Conservation (phyloP, 2,888 invertebrate genomes). For the Neoscelio sp. region DNA sequence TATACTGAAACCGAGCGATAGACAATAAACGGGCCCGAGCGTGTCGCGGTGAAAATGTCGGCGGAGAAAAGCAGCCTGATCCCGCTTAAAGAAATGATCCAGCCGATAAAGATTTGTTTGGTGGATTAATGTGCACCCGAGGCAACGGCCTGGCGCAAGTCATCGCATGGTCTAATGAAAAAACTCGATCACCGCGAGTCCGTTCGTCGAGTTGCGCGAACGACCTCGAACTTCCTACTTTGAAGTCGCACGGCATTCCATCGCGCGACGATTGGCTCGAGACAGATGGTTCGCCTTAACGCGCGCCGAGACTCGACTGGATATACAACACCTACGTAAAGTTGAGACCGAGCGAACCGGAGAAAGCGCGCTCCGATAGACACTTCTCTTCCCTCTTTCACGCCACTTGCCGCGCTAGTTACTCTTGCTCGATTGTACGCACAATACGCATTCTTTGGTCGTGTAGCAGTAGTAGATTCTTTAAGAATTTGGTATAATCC, state of each 20-base stretch:
- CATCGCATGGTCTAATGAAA: slow-evolving; percentile 39
- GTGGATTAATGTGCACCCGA: slow-evolving; percentile 26
- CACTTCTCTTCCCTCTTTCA: slow-evolving; percentile 34
- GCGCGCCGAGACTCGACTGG: slow-evolving; percentile 30
- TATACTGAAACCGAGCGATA: slow-evolving; percentile 16
- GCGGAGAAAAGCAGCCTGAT: slow-evolving; percentile 29
- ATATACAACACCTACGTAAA: slow-evolving; percentile 47
- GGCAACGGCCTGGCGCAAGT: slow-evolving; percentile 15
- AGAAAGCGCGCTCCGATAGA: slow-evolving; percentile 44
- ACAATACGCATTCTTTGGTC: neutral
- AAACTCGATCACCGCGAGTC: slow-evolving; percentile 56
- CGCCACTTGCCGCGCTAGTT: slow-evolving; percentile 17
- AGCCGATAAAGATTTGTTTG: slow-evolving; percentile 21
- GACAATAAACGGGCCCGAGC: neutral
- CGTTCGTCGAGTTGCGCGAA: slow-evolving; percentile 45
- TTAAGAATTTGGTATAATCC: too few species aligned
- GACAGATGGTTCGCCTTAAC: slow-evolving; percentile 52
- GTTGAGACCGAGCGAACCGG: slow-evolving; percentile 33
- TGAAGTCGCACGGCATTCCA: slow-evolving; percentile 58
- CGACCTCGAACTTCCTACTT: slow-evolving; percentile 69
- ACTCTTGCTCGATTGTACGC: neutral
- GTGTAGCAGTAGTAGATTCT: too few species aligned
- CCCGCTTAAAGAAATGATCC: slow-evolving; percentile 27
- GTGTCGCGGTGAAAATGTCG: slow-evolving; percentile 40
- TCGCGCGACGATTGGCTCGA: slow-evolving; percentile 42